phyloP scores from a whole-genome alignment of 2,888 invertebrate species.

The Phortica okadai region DNA sequence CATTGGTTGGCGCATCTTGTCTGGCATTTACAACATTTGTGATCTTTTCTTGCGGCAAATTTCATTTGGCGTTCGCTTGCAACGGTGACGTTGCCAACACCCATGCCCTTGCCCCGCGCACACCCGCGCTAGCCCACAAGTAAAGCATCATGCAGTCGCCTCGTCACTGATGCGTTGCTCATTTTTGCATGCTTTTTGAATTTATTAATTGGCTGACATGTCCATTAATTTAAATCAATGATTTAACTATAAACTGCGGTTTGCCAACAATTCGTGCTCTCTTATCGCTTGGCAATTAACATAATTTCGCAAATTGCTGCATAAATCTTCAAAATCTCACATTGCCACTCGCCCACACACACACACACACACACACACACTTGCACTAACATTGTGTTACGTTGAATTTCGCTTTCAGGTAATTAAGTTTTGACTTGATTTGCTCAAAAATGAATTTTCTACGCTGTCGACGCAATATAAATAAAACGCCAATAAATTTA shows the following conservation, averaged over 20 bases:
- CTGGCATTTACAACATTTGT: neutral
- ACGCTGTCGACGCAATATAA: neutral
- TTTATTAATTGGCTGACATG: slow-evolving; percentile 77
- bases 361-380: neutral
- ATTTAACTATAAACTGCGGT: slow-evolving; percentile 53
- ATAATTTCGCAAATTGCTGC: slow-evolving; percentile 68
- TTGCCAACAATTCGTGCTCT: slow-evolving; percentile 38
- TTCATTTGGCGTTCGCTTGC: slow-evolving; percentile 53
- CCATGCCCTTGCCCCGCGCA: neutral
- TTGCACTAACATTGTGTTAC: neutral
- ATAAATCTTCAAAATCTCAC: slow-evolving; percentile 54
- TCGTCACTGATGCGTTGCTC: slow-evolving; percentile 43
- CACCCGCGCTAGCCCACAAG: neutral
- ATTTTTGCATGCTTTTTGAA: slow-evolving; percentile 72
- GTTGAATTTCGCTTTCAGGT: slow-evolving; percentile 34
- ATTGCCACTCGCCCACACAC: slow-evolving; percentile 30
- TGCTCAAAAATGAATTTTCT: slow-evolving; percentile 4
- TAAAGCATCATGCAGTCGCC: neutral
- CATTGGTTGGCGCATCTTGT: neutral
- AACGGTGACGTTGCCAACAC: slow-evolving; percentile 32
- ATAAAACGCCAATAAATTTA: slow-evolving; percentile 26
- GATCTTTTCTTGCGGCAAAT: slow-evolving; percentile 53
- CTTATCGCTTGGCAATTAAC: slow-evolving; percentile 55
- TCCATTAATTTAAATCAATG: slow-evolving; percentile 76
- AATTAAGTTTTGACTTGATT: slow-evolving; percentile 46